Conservation (phyloP, 2,113 vertebrate genomes). For the Polyodon spathula region DNA sequence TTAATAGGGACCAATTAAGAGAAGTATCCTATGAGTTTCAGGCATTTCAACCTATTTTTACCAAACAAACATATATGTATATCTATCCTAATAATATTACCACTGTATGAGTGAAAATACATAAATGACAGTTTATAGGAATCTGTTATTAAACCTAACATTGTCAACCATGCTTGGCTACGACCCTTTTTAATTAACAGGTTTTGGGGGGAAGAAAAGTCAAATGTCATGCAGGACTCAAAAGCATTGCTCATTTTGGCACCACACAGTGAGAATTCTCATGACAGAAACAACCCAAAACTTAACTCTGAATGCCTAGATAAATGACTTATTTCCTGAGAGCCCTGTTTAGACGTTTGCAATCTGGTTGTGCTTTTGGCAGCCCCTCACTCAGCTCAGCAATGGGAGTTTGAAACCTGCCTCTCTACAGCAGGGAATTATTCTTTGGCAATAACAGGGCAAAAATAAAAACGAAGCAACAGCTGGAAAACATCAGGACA, state of each 20-base stretch:
- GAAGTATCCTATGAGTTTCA: too few relatives aligned
- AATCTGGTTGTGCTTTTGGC: slow-evolving; percentile 3
- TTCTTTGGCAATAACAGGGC: background rate
- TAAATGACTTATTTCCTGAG: slow-evolving; percentile 15
- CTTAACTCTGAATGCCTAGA: slow-evolving; percentile 4
- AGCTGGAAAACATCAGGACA: slow-evolving; percentile 26
- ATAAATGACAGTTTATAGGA: too few relatives aligned
- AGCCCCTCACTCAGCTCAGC: background rate
- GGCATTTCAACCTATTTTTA: too few relatives aligned
- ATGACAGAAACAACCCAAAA: background rate
- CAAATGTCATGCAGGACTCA: too few relatives aligned
- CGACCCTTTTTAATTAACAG: too few relatives aligned
- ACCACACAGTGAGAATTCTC: background rate
- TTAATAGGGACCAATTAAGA: too few relatives aligned
- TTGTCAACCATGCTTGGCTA: too few relatives aligned
- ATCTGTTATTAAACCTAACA: too few relatives aligned
- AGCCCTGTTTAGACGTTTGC: background rate
- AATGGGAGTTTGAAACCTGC: background rate
- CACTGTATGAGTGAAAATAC: too few relatives aligned
- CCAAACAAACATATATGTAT: too few relatives aligned
- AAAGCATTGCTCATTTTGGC: slow-evolving; percentile 2
- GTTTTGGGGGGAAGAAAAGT: too few relatives aligned
- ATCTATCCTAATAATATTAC: too few relatives aligned
- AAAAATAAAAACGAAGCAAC: background rate
- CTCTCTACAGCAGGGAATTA: background rate